Evolutionary conservation across 2,113 vertebrate genomes (phyloP).

Genomic region (Platichthys flesus): DNA sequence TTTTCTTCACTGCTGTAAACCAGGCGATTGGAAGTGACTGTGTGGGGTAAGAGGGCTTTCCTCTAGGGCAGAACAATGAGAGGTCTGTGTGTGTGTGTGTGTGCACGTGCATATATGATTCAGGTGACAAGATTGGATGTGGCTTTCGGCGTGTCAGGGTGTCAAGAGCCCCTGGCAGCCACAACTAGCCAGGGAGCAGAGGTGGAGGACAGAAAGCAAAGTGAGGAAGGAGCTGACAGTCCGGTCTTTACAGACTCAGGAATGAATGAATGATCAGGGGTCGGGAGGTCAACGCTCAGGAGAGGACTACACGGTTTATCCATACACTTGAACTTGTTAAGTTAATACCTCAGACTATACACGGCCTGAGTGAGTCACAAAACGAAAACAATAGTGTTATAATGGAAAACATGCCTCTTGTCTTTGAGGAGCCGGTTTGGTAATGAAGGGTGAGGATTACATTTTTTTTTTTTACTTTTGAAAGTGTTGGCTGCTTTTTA

Average conservation of each 20-base stretch:
- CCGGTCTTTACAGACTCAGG: constrained; percentile 40
- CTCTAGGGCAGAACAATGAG: constrained; percentile 43
- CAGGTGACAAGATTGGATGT: constrained; percentile 55
- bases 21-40: constrained; percentile 55
- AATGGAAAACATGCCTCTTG: constrained; percentile 29
- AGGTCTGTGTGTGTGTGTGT: constrained; percentile 39
- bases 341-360: constrained; percentile 1
- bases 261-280: constrained; percentile 36
- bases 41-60: constrained; percentile 50
- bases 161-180: constrained; percentile 25
- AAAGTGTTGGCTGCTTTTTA: constrained; percentile 22
- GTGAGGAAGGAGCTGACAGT: constrained; percentile 35
- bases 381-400: constrained; percentile 4
- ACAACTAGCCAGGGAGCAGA: constrained; percentile 22
- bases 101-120: constrained; percentile 27
- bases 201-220: constrained; percentile 10
- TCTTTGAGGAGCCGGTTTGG: constrained; percentile 18
- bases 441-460: constrained; percentile 15
- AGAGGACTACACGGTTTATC: constrained; percentile 33
- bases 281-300: constrained; percentile 35
- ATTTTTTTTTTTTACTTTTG: constrained; percentile 38
- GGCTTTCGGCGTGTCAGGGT: constrained; percentile 41
- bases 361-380: constrained; percentile 8
- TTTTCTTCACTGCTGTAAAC: constrained; percentile 1
- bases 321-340: constrained; percentile 33